Base-by-base conservation (phyloP, 2,888 invertebrate species). In the Augiades crinisus region DNA sequence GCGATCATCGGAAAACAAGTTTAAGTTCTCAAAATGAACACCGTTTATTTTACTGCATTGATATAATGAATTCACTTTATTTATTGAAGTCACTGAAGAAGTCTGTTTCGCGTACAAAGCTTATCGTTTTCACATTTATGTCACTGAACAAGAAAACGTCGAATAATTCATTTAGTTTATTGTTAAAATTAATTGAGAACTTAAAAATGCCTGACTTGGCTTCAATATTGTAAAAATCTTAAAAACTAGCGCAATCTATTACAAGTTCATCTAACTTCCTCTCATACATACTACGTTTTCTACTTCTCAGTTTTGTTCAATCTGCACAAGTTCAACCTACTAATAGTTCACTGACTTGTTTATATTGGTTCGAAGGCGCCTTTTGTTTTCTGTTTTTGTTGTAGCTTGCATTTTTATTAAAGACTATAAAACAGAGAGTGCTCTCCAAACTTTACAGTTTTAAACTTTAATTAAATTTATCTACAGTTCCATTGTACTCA, bases 301-400 rank as follows among this genome's bases (percentile, higher is more conserved):
- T 21, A 44, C 21, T 45, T 34, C n/a, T 14, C 16, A 24, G 13
- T 45, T 45, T 22, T 45, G 4, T 30, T 45, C 16, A n/a, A n/a
- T n/a, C 44, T 45, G 10, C 16, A 16, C 45, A 24, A 45, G 34
- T 34, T 36, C 16, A 45, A 45, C 45, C 45, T 36, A 45, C 34
- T 34, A 45, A 34, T 36, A 37, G 46, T 46, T 37, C 46, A 13
- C 36, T 37, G 46, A 46, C 46, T 46, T 46, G 46, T 46, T 46
- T 46, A 45, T 46, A 37, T 46, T 37, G 24, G 36, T 37, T 46
- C 36, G 6, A 17, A 27, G 24, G 12, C 37, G 24, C 13, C 24
- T 37, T 27, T 46, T 13, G 24, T 17, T 46, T 33, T 2, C n/a
- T 6, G 13, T 37, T 46, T 40, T 46, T 46, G 24, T 46, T 46